Conservation (phyloP, 2,113 vertebrate species). For the Strix uralensis region DNA sequence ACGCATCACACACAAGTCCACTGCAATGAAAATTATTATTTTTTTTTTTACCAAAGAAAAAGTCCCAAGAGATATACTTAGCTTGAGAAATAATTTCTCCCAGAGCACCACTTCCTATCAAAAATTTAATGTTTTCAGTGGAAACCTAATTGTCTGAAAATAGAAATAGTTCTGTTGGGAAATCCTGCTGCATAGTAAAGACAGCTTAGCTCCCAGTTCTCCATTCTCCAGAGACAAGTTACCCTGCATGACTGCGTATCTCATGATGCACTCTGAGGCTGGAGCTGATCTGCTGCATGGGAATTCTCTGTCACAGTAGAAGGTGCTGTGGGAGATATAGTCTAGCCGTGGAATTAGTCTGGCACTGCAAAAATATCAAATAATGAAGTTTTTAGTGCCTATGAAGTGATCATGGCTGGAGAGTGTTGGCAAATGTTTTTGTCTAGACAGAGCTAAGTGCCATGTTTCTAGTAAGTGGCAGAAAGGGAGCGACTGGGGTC, state of each 20-base stretch:
- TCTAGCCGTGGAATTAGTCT: neutral
- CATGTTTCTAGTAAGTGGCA: neutral
- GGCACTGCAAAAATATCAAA: neutral
- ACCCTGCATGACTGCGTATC: fast-evolving
- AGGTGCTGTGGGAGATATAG: neutral
- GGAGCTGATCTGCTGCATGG: neutral
- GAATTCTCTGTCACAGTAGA: neutral
- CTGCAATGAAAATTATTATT: neutral
- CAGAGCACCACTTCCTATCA: neutral
- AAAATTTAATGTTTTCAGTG: neutral
- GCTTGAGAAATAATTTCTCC: neutral
- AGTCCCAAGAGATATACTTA: neutral
- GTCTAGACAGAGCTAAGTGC: neutral
- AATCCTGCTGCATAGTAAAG: neutral
- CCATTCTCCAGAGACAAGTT: neutral
- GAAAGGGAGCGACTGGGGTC: neutral
- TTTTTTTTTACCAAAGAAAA: neutral
- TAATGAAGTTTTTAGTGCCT: neutral
- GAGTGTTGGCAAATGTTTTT: neutral
- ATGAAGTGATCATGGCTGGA: neutral
- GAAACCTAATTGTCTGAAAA: neutral
- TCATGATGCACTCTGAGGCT: neutral
- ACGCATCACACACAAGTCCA: neutral
- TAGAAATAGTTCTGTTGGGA: neutral
- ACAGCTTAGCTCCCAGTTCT: neutral